A percentile compares a stretch with the other conserved stretches of the same genome.
These are phyloP conservation scores for Nerophis lumbriciformis DNA, from an alignment of 2,113 vertebrate species.

Conservation along the genomic window DNA sequence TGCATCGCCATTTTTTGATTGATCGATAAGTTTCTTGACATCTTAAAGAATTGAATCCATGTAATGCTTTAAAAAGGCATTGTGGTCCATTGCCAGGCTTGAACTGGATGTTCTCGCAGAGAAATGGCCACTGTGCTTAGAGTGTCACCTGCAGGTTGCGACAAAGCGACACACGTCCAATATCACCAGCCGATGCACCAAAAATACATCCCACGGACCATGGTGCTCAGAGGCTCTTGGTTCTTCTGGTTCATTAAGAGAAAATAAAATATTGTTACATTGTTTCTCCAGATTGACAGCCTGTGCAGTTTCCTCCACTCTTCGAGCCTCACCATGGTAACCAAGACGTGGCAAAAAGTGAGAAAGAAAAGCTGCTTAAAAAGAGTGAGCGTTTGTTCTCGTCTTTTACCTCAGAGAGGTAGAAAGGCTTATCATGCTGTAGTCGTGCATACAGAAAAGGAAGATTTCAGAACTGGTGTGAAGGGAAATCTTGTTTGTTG, in stretches of 20 bases:
- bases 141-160: no score
- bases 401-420: conserved; percentile 32
- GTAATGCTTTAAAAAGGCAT: no score
- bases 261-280: conserved; percentile 32
- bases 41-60: no score
- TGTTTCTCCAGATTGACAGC: conserved; percentile 31
- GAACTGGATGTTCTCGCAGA: no score
- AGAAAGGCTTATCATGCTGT: conserved; percentile 10
- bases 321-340: conserved; percentile 26
- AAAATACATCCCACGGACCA: conserved; percentile 20
- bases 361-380: conserved; percentile 8
- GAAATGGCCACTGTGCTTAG: no score
- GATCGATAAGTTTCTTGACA: no score
- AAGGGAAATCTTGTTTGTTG: conserved; percentile 20
- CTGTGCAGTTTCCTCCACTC: conserved; percentile 7
- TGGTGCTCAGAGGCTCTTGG: conserved; percentile 10
- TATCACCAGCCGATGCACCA: conserved; percentile 24
- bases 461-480: conserved; percentile 7
- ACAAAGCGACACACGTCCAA: conserved; percentile 3
- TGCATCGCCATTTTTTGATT: no score
- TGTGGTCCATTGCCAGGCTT: no score
- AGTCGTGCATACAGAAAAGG: conserved; percentile 34
- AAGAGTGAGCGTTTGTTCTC: conserved; percentile 34
- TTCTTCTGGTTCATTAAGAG: conserved; percentile 38
- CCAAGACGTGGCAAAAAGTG: conserved; percentile 15